Base-by-base conservation (phyloP, 2,888 invertebrate species). In the Drosophila anceps region DNA sequence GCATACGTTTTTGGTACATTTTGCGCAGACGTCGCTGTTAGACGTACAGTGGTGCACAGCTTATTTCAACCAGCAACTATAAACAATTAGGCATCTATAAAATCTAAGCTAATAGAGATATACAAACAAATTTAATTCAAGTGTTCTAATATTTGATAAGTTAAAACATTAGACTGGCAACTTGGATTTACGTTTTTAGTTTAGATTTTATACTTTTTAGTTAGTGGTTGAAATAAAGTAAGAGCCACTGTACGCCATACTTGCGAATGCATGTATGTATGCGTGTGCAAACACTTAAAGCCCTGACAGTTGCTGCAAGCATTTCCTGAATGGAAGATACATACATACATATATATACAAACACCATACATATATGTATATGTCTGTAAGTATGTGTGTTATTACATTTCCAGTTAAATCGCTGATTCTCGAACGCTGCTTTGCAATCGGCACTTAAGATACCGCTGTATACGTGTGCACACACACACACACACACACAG, bases 321-420 rank as follows among this genome's bases (percentile, higher is more conserved):
- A 53, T 24, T 53, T 53, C 15, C 53, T 53, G 24, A 37, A 53
- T 53, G 35, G 8, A 31, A 15, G 18, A 4, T 15, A 12, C 1
- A 27, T 44, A 1, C 6, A 33, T 20, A 18, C 1, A 27, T 44
- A 1, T 8, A 33, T 20, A 3, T 24, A 9, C n/a, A 27, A 7
- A 15, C 9, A 31, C 9, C 24, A 18, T 5, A 51, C 2, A 20
- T 10, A 13, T 24, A 37, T n/a, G 10, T 20, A 6, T 12, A 39
- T 18, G 10, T 12, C 12, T 15, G 24, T 12, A 15, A 9, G 15
- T 24, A 24, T 15, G 15, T 53, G 5, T 10, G n/a, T 37, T 31
- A 18, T 7, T 33, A 50, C 20, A 35, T 20, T 63, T 44, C 44
- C 13, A 53, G 39, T 27, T 39, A 50, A 37, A 58, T 7, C 27